phyloP scores from a whole-genome alignment of 2,888 invertebrate species.

The Drosophila prolongata region DNA sequence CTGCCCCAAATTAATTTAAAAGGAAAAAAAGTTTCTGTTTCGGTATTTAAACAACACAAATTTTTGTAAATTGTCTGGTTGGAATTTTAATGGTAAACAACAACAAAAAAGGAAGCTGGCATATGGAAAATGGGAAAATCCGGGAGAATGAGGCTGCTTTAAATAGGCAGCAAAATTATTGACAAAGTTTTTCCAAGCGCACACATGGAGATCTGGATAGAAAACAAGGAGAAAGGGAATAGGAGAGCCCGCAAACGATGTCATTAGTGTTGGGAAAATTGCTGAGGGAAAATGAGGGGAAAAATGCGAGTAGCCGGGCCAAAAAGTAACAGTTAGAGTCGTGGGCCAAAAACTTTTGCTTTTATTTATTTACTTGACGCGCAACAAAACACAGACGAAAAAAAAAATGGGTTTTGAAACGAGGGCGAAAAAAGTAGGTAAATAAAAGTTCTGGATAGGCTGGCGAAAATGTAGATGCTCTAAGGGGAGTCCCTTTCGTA shows the following conservation, averaged over 20 bases:
- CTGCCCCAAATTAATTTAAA: slow-evolving; percentile 75
- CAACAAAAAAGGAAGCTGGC: slow-evolving; percentile 15
- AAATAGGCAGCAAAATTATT: slow-evolving; percentile 73
- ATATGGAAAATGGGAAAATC: slow-evolving; percentile 16
- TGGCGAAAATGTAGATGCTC: slow-evolving; percentile 7
- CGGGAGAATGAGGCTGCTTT: slow-evolving; percentile 54
- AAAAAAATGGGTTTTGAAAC: slow-evolving; percentile 25
- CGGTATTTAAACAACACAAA: slow-evolving; percentile 75
- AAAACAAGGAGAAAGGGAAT: slow-evolving; percentile 1
- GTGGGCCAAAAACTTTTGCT: slow-evolving; percentile 63
- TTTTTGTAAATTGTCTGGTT: slow-evolving; percentile 71
- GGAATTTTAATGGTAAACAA: slow-evolving; percentile 77
- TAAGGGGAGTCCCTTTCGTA: not conserved
- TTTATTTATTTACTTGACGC: slow-evolving; percentile 71
- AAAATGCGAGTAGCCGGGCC: slow-evolving; percentile 8
- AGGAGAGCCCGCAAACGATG: slow-evolving; percentile 67
- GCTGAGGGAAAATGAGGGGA: not conserved
- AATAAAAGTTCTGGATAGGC: slow-evolving; percentile 37
- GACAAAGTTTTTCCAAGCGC: slow-evolving; percentile 61
- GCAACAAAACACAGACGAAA: slow-evolving; percentile 33
- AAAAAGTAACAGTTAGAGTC: slow-evolving; percentile 57
- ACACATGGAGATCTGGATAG: slow-evolving; percentile 36
- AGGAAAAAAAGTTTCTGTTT: slow-evolving; percentile 42
- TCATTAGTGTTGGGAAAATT: slow-evolving; percentile 61
- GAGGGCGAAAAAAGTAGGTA: slow-evolving; percentile 33